Conservation (phyloP, 1,140 invertebrate species). For the Augochlora pura region DNA sequence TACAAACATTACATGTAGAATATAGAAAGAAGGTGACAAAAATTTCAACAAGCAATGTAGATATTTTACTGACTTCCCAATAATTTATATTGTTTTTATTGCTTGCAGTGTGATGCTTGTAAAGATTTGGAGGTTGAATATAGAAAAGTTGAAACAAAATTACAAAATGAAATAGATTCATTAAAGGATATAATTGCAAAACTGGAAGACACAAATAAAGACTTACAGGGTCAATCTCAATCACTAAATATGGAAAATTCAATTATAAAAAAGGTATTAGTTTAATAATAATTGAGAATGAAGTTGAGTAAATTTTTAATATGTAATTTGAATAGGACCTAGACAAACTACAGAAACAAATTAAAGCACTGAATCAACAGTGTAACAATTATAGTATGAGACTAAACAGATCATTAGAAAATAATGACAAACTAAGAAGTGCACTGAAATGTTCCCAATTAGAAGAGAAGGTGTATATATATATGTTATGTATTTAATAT, state of each 20-base stretch:
- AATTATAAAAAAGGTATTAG: constrained; percentile 76
- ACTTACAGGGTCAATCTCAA: constrained; percentile 71
- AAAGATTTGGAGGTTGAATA: constrained; percentile 76
- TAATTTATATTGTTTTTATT: constrained; percentile 11
- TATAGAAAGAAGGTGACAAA: constrained; percentile 74
- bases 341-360: constrained; percentile 77
- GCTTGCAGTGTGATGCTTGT: constrained; percentile 68
- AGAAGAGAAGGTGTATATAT: constrained; percentile 78
- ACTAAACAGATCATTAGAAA: constrained; percentile 78
- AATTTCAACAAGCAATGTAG: not conserved
- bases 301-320: constrained; percentile 11
- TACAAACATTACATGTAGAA: constrained; percentile 72
- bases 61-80: not conserved
- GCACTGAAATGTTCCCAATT: constrained; percentile 74
- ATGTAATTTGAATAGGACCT: constrained; percentile 69
- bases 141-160: constrained; percentile 76
- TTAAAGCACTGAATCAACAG: constrained; percentile 74
- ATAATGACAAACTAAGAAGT: constrained; percentile 76
- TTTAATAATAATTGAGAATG: not conserved
- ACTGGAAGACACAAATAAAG: constrained; percentile 70
- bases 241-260: constrained; percentile 73
- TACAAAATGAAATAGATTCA: constrained; percentile 70
- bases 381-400: constrained; percentile 72
- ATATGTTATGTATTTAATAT: not conserved
- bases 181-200: constrained; percentile 74